These are phyloP conservation scores for Caranx melampygus DNA, from an alignment of 2,113 vertebrate genomes.

Conservation along the genomic window DNA sequence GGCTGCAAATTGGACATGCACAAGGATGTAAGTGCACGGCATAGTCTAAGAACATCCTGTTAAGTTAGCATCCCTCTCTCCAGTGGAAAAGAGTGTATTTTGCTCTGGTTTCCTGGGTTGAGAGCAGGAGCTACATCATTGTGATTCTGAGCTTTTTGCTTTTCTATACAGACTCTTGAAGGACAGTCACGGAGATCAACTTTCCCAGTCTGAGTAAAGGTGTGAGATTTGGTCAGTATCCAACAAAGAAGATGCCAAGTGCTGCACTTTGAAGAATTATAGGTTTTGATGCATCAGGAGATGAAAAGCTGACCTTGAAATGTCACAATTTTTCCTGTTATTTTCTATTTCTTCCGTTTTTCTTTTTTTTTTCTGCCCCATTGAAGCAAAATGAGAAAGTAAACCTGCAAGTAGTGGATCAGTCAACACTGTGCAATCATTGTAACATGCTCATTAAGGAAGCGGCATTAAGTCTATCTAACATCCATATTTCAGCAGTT, in stretches of 20 bases:
- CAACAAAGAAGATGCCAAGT: neutral
- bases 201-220: neutral
- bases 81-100: neutral
- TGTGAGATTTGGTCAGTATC: neutral
- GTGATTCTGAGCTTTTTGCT: neutral
- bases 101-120: neutral
- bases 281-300: neutral
- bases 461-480: neutral
- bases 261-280: neutral
- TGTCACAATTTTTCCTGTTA: neutral
- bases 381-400: neutral
- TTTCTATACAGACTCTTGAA: neutral
- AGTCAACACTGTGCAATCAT: neutral
- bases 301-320: neutral
- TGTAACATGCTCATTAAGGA: neutral
- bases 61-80: neutral
- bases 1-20: neutral
- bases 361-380: neutral
- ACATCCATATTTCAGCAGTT: neutral
- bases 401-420: neutral
- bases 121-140: neutral
- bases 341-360: neutral
- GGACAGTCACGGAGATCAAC: neutral
- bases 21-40: neutral
- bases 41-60: neutral